These are phyloP conservation scores for Baccha elongata DNA, from an alignment of 2,888 invertebrate genomes.

Conservation along the genomic window DNA sequence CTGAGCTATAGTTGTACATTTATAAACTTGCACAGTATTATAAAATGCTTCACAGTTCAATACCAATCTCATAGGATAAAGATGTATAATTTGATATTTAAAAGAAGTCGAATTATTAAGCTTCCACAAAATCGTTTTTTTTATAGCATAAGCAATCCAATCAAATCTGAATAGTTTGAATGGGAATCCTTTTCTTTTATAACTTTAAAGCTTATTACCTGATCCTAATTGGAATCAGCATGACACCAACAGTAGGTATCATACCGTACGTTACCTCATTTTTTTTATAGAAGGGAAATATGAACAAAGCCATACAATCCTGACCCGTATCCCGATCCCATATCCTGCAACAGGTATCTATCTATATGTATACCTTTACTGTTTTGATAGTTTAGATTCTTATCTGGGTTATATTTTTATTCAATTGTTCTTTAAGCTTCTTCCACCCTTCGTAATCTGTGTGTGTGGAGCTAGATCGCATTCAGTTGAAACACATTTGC, in stretches of 20 bases:
- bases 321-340: constrained; percentile 27
- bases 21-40: no score
- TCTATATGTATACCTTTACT: no score
- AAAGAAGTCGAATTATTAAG: neutral
- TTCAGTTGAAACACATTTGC: constrained; percentile 52
- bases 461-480: neutral
- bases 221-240: constrained; percentile 51
- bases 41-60: no score
- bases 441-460: neutral
- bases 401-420: constrained; percentile 50
- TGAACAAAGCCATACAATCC: constrained; percentile 9
- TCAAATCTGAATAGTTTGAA: constrained; percentile 21
- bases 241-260: neutral
- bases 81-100: neutral
- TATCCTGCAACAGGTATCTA: neutral
- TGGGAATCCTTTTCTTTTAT: constrained; percentile 29
- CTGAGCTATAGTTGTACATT: no score
- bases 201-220: constrained; percentile 56
- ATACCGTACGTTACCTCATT: neutral
- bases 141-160: constrained; percentile 24
- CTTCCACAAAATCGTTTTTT: neutral
- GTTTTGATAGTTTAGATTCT: constrained; percentile 39
- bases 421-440: constrained; percentile 53
- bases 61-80: no score
- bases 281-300: constrained; percentile 23